Percentiles rank a stretch among this genome's conserved stretches.
Conservation (phyloP, 2,888 invertebrate species). For the Neoaliturus tenellus region DNA sequence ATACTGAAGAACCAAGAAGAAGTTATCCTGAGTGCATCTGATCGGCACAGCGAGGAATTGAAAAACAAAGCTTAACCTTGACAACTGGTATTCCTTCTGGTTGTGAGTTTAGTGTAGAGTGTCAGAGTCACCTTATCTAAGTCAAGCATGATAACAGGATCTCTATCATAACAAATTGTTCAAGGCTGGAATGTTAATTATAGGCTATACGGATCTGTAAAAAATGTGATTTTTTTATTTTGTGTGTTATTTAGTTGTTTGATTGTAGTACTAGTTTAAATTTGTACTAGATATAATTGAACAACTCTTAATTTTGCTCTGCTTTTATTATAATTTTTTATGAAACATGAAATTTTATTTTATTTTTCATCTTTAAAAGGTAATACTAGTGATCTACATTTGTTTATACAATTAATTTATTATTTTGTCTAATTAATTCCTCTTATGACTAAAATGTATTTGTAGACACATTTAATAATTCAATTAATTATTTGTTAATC, state of each 20-base stretch:
- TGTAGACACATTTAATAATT: too few relatives aligned
- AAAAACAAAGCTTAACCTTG: not conserved
- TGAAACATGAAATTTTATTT: too few relatives aligned
- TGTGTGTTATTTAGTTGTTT: not conserved
- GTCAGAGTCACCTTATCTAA: not conserved
- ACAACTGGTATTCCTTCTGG: not conserved
- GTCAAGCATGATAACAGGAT: not conserved
- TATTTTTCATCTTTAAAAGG: too few relatives aligned
- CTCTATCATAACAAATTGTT: not conserved
- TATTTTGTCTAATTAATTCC: too few relatives aligned
- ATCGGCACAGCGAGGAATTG: not conserved
- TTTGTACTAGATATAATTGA: too few relatives aligned
- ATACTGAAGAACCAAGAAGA: not conserved
- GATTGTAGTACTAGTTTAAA: too few relatives aligned
- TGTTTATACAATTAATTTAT: too few relatives aligned
- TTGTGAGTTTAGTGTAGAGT: not conserved
- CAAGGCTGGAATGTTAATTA: not conserved
- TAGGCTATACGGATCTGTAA: not conserved
- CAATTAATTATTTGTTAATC: too few relatives aligned
- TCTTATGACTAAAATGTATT: too few relatives aligned
- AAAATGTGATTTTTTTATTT: not conserved
- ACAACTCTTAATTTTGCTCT: too few relatives aligned
- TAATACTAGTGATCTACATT: too few relatives aligned
- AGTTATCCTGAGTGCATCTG: not conserved
- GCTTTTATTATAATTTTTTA: too few relatives aligned